Base-by-base conservation (phyloP, 2,113 vertebrate genomes). In the Rhodinocichla rosea region DNA sequence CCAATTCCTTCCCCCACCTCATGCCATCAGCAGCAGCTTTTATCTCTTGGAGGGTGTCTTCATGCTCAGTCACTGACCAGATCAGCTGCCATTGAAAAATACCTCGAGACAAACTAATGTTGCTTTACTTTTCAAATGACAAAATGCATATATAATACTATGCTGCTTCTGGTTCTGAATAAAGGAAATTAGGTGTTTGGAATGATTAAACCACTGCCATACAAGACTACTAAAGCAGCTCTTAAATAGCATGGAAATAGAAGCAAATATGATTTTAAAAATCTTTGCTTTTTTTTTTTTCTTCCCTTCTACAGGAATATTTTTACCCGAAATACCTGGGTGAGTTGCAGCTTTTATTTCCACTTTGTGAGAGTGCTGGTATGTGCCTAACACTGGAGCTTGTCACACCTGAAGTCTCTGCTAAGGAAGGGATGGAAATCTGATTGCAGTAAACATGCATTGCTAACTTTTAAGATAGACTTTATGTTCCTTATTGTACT, bases 251-350 rank as follows among this genome's bases (percentile, higher is more conserved):
- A n/a, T 35, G 50, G 88, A 19, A 44, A 32, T 44, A 50, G 63
- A 81, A 92, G 35, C 40, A 67, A 76, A 21, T 63, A 42, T 40
- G 7, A 79, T 39, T 84, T 42, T 93, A 56, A 94, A 90, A 97
- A 96, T 76, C 13, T 39, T 59, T 83, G 18, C 7, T 11, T 35
- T 92, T 70, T 93, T 75, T 84, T 65, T 76, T 87, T 73, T 82
- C 89, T 57, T 45, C 28, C 69, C 65, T 83, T 93, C 81, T 84
- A 42, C 97, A 99, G 99, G 98, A 99, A 10, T 99, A 99, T 96
- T 99, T 99, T 97, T 99, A 98, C 91, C 99, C 99, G 47, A 98
- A 98, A 97, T 99, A 99, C 95, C 92, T 98, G 90, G 98, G 99
- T 99, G 97, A 99, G 99, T 98, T 69, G 40, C 70, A 92, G 42